Evolutionary conservation across 2,797 vertebrate species (phyloP), one percentile per base, ranked within the genome.

Genomic region (Sparus aurata): DNA sequence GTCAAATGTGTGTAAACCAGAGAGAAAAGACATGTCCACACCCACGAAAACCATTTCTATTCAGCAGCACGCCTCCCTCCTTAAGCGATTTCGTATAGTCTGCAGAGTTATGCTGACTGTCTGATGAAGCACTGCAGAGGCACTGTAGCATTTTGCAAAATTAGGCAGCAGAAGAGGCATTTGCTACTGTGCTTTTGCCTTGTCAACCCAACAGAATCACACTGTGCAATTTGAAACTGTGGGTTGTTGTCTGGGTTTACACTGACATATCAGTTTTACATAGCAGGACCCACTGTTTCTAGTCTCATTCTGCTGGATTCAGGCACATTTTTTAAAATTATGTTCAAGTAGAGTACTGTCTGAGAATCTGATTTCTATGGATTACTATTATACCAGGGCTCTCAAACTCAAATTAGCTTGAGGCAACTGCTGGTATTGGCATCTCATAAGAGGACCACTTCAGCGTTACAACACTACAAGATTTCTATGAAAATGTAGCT

Each of bases 121-220:
- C 52, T 75, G 72, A 57, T 53, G 57, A 73, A 73, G 46, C 59
- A 54, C 52, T 46, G 18, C 34, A 43, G 20, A 12, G 78, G 69
- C 75, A 68, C 77, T 46, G 34, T 47, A 71, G 64, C 69, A 23
- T 74, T 75, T 84, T 60, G 45, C 16, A 66, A 72, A 65, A 49
- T 30, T 23, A 82, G 49, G 30, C 13, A 41, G 46, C 2, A 45
- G 38, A 61, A 38, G 18, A 49, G 53, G 63, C 58, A 50, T 70
- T 30, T 1, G 12, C 20, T 77, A 80, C 69, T 38, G 17, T 75
- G 50, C 47, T 73, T 73, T 57, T 59, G 54, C 30, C 27, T 17
- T 22, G 60, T 70, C 82, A 53, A 34, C 66, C 25, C 23, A 16
- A 53, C 2, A 47, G 1, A 69, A 69, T 69, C 25, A 50, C 17